phyloP scores from a whole-genome alignment of 1,140 invertebrate genomes.

The Ceratina australensis region DNA sequence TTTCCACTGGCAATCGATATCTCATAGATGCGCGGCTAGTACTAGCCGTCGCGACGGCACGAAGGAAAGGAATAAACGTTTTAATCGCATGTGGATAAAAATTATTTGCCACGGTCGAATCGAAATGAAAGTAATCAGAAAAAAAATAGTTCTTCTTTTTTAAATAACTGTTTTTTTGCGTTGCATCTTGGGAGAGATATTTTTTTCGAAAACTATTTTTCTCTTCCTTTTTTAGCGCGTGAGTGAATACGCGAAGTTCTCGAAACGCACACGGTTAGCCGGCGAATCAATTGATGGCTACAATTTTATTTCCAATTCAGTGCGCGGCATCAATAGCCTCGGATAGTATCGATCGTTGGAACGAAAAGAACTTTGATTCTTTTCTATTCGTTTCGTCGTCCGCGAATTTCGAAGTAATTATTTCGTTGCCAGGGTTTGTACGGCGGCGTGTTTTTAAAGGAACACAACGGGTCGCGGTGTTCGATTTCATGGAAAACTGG shows the following conservation, averaged over 20 bases:
- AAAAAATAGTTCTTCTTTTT: background rate
- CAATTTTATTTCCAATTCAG: constrained; percentile 21
- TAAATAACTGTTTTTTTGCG: too few species aligned
- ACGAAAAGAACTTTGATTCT: background rate
- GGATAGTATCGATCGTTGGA: background rate
- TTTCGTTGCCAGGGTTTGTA: background rate
- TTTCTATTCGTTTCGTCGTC: background rate
- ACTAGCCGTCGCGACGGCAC: too few species aligned
- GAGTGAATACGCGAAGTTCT: background rate
- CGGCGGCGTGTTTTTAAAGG: background rate
- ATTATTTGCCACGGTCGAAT: background rate
- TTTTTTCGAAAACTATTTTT: background rate
- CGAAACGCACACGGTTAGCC: background rate
- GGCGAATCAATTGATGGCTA: constrained; percentile 19
- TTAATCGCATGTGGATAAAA: background rate
- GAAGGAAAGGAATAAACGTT: background rate
- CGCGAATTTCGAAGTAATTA: background rate
- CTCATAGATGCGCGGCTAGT: background rate
- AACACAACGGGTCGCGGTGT: background rate
- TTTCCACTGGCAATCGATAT: background rate
- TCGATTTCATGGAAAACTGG: constrained; percentile 4
- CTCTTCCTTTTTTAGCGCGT: background rate
- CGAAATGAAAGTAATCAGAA: background rate
- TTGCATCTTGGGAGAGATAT: too few species aligned
- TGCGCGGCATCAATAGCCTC: background rate